A percentile compares a stretch with the other conserved stretches of the same genome.
These are phyloP conservation scores for Drosophila cardini DNA, from an alignment of 1,140 invertebrate species.

Conservation along the genomic window DNA sequence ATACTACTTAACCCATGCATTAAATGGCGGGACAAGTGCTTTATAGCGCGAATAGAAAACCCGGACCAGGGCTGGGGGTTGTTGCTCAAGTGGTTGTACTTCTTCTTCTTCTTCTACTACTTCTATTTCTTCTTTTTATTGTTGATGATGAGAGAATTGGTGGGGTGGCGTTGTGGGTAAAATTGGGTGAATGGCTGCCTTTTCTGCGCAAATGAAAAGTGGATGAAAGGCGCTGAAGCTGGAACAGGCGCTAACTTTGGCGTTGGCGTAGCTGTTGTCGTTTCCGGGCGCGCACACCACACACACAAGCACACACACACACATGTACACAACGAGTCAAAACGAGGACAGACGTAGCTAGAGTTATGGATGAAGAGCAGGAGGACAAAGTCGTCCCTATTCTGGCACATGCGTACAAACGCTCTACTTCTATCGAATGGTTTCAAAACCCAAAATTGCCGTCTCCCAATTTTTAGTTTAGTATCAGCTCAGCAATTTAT, in stretches of 20 bases:
- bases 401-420: slow-evolving; percentile 71
- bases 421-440: slow-evolving; percentile 13
- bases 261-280: slow-evolving; percentile 48
- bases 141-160: slow-evolving; percentile 53
- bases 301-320: slow-evolving; percentile 40
- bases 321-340: slow-evolving; percentile 55
- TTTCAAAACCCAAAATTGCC: slow-evolving; percentile 17
- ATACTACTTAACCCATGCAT: slow-evolving; percentile 79
- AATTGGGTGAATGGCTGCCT: slow-evolving; percentile 21
- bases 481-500: slow-evolving; percentile 38
- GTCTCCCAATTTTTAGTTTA: slow-evolving; percentile 10
- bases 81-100: slow-evolving; percentile 38
- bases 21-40: slow-evolving; percentile 81
- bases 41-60: slow-evolving; percentile 39
- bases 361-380: not conserved
- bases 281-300: slow-evolving; percentile 63
- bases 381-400: slow-evolving; percentile 5
- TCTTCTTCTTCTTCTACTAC: slow-evolving; percentile 24
- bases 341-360: slow-evolving; percentile 65
- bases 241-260: not conserved
- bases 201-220: slow-evolving; percentile 82
- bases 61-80: slow-evolving; percentile 16
- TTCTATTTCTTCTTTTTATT: slow-evolving; percentile 18
- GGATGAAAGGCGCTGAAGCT: slow-evolving; percentile 69
- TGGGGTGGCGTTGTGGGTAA: slow-evolving; percentile 25